phyloP scores from a whole-genome alignment of 2,888 invertebrate genomes.

The Amphipoea oculea region DNA sequence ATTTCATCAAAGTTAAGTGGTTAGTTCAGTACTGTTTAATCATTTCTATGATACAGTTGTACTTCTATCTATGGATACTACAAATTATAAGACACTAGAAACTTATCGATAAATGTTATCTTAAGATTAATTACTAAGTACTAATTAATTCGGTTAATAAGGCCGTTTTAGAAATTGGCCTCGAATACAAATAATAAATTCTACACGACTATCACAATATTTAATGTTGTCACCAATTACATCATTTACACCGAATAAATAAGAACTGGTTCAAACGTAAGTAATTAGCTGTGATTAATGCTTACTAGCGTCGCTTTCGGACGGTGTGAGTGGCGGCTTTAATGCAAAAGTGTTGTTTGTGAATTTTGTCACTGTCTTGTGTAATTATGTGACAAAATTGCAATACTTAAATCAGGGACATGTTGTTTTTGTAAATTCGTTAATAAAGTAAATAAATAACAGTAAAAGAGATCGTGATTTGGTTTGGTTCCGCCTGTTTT shows the following conservation, averaged over 20 bases:
- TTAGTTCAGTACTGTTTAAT: too few species aligned
- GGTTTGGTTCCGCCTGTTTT: neutral
- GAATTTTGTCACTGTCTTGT: slow-evolving; percentile 27
- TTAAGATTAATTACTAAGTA: slow-evolving; percentile 9
- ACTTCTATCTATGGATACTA: neutral
- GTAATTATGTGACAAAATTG: slow-evolving; percentile 32
- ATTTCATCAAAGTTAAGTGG: neutral
- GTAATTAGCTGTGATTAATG: slow-evolving; percentile 62
- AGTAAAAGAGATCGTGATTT: neutral
- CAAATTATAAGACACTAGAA: neutral
- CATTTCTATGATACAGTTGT: too few species aligned
- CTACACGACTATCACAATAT: slow-evolving; percentile 39
- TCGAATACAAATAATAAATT: slow-evolving; percentile 42
- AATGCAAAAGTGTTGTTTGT: slow-evolving; percentile 47
- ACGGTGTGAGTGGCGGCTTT: slow-evolving; percentile 39
- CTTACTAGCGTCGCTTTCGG: slow-evolving; percentile 15
- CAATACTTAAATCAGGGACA: slow-evolving; percentile 1
- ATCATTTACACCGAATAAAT: slow-evolving; percentile 49
- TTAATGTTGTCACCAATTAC: slow-evolving; percentile 53
- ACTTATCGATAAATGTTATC: neutral
- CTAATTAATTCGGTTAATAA: slow-evolving; percentile 21
- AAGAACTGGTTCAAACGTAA: slow-evolving; percentile 60
- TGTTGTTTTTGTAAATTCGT: slow-evolving; percentile 15
- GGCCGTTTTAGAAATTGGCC: slow-evolving; percentile 57
- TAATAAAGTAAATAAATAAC: neutral